phyloP scores from a whole-genome alignment of 2,888 invertebrate genomes.

The Polylopha cassiicola region DNA sequence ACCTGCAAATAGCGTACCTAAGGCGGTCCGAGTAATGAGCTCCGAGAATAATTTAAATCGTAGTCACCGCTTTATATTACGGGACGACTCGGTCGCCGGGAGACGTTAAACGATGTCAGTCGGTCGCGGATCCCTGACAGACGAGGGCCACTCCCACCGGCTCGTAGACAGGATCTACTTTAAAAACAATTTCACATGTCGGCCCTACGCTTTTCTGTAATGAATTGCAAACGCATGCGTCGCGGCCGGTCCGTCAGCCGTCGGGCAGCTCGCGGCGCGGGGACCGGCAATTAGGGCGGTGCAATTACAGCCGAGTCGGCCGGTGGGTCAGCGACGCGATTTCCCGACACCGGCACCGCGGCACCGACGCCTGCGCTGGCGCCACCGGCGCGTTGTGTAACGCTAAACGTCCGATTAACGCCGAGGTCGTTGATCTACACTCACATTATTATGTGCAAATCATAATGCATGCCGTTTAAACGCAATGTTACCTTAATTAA shows the following conservation, averaged over 20 bases:
- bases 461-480: constrained; percentile 36
- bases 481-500: constrained; percentile 14
- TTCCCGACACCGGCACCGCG: constrained; percentile 64
- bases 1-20: constrained; percentile 34
- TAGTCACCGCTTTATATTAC: constrained; percentile 18
- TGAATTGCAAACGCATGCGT: constrained; percentile 63
- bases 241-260: constrained; percentile 43
- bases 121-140: constrained; percentile 49
- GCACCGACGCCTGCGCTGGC: constrained; percentile 66
- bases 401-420: constrained; percentile 53
- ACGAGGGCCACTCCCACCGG: constrained; percentile 47
- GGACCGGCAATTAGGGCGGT: constrained; percentile 63
- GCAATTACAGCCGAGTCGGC: constrained; percentile 67
- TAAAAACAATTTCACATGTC: constrained; percentile 66
- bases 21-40: constrained; percentile 30
- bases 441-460: constrained; percentile 35
- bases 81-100: constrained; percentile 20
- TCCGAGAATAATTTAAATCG: constrained; percentile 31
- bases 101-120: constrained; percentile 52
- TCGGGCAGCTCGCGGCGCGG: constrained; percentile 35
- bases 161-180: constrained; percentile 59
- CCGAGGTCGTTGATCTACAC: constrained; percentile 70
- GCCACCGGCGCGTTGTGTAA: constrained; percentile 67
- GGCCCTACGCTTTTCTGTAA: constrained; percentile 46
- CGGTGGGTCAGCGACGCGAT: constrained; percentile 71